These are phyloP conservation scores for Acleris laterana DNA, from an alignment of 2,888 invertebrate species.

Conservation along the genomic window DNA sequence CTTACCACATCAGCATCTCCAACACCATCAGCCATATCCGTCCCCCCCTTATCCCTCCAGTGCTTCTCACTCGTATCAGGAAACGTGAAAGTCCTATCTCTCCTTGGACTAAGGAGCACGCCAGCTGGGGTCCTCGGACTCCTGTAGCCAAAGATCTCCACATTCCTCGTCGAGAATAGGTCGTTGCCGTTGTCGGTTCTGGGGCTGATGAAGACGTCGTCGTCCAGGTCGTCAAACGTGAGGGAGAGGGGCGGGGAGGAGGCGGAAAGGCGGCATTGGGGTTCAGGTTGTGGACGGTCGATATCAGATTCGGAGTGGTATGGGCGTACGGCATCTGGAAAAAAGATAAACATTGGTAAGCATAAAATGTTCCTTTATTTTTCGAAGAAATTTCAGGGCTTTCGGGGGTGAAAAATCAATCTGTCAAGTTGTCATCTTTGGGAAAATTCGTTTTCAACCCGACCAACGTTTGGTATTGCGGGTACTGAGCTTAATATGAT, in stretches of 20 bases:
- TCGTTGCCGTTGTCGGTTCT: conserved; percentile 67
- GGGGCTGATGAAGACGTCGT: conserved; percentile 76
- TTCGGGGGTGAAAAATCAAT: too few species aligned
- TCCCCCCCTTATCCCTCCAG: conserved; percentile 79
- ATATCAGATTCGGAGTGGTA: conserved; percentile 73
- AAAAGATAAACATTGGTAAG: conserved; percentile 27
- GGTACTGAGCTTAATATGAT: too few species aligned
- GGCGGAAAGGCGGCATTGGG: conserved; percentile 66
- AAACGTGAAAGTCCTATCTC: conserved; percentile 74
- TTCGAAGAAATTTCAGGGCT: too few species aligned
- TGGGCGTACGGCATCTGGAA: conserved; percentile 66
- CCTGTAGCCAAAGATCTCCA: conserved; percentile 74
- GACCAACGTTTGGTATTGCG: too few species aligned
- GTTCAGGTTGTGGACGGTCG: conserved; percentile 54
- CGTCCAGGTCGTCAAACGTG: conserved; percentile 74
- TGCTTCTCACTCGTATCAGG: conserved; percentile 76
- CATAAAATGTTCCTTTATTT: too few species aligned
- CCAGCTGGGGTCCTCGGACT: conserved; percentile 75
- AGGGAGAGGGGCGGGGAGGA: conserved; percentile 70
- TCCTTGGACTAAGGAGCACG: conserved; percentile 69
- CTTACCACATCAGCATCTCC: conserved; percentile 70
- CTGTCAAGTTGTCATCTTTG: too few species aligned
- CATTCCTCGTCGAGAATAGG: conserved; percentile 69
- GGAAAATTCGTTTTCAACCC: too few species aligned
- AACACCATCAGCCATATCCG: conserved; percentile 70